A percentile compares a stretch with the other conserved stretches of the same genome.
phyloP scores from a whole-genome alignment of 2,113 vertebrate species.

The Emydura subglobosa region DNA sequence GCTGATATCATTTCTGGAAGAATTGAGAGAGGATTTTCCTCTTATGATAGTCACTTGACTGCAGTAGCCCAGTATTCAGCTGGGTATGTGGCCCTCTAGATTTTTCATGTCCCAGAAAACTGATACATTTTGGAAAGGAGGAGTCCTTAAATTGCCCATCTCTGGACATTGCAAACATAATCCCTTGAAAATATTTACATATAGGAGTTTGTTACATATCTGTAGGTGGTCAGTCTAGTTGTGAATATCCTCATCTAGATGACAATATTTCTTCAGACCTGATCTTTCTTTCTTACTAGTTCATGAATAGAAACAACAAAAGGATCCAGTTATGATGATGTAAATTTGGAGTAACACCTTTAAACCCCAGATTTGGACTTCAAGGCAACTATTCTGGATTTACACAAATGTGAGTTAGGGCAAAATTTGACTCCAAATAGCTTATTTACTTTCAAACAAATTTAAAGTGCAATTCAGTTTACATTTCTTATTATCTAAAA shows the following conservation, averaged over 20 bases:
- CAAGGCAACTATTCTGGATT: neutral
- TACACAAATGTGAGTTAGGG: neutral
- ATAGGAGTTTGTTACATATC: neutral
- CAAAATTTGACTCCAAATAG: neutral
- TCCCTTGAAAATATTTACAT: rapidly evolving
- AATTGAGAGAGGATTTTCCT: neutral
- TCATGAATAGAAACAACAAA: neutral
- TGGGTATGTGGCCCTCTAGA: rapidly evolving
- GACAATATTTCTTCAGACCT: neutral
- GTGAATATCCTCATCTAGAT: neutral
- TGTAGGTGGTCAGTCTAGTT: neutral
- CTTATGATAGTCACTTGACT: neutral
- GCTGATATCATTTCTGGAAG: neutral
- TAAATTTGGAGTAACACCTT: neutral
- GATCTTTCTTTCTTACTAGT: neutral
- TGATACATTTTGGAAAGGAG: rapidly evolving
- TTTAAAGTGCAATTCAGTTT: neutral
- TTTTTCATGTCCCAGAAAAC: rapidly evolving
- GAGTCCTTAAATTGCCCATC: rapidly evolving
- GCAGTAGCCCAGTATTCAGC: rapidly evolving
- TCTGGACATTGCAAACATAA: rapidly evolving
- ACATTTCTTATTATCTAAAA: neutral
- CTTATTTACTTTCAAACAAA: neutral
- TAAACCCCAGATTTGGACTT: neutral
- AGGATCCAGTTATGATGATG: rapidly evolving